These are phyloP conservation scores for Apaloderma vittatum DNA, from an alignment of 2,113 vertebrate species.

Conservation along the genomic window DNA sequence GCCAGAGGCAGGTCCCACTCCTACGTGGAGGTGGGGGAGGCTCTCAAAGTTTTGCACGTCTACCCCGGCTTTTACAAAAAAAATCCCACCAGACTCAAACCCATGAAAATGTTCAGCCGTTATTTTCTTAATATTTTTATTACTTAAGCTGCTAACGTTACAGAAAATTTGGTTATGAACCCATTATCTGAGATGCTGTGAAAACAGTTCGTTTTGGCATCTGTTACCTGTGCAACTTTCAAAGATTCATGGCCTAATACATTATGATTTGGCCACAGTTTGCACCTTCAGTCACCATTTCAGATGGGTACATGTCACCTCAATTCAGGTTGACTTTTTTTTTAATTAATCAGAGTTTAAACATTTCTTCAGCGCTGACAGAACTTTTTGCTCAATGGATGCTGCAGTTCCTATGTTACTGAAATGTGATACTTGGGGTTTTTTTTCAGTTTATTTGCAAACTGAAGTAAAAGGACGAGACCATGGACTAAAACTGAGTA, in stretches of 20 bases:
- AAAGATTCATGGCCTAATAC: not conserved
- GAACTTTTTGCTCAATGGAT: not conserved
- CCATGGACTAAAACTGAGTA: not conserved
- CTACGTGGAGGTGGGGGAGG: too few species aligned
- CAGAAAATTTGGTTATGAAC: not conserved
- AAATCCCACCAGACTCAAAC: too few species aligned
- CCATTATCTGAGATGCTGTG: not conserved
- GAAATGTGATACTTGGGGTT: not conserved
- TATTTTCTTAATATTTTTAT: not conserved
- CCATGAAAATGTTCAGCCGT: not conserved
- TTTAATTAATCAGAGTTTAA: not conserved
- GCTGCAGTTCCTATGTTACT: not conserved
- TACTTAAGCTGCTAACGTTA: not conserved
- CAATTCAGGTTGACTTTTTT: not conserved
- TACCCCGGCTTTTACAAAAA: too few species aligned
- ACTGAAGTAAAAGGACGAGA: not conserved
- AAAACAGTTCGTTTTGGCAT: not conserved
- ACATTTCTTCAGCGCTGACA: not conserved
- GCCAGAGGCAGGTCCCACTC: too few species aligned
- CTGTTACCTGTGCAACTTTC: not conserved
- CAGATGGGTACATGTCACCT: not conserved
- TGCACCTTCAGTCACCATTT: not conserved
- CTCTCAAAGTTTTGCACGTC: too few species aligned
- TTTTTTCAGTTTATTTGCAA: not conserved
- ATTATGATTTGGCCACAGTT: not conserved